Conservation (phyloP, 1,140 invertebrate species). For the Saccostrea echinata region DNA sequence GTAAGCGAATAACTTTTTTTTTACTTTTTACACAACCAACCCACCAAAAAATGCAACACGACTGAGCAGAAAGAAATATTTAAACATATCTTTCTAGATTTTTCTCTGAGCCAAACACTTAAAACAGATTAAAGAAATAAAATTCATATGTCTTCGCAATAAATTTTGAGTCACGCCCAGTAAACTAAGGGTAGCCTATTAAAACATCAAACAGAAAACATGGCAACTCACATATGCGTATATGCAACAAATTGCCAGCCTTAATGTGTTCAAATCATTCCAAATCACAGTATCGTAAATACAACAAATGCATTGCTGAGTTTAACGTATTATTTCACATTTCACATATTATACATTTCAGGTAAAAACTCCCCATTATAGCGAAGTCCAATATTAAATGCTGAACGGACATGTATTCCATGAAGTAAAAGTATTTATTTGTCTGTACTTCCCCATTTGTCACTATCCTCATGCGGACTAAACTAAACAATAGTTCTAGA, state of each 20-base stretch:
- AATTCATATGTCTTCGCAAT: background rate
- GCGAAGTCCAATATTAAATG: background rate
- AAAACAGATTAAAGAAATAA: background rate
- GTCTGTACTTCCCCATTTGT: no score
- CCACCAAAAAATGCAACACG: background rate
- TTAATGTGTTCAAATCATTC: background rate
- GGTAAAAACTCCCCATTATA: background rate
- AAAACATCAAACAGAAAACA: background rate
- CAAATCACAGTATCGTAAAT: background rate
- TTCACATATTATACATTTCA: background rate
- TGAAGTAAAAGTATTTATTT: no score
- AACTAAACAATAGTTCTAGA: no score
- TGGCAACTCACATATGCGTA: background rate
- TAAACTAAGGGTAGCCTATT: background rate
- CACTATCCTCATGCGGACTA: no score
- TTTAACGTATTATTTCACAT: background rate
- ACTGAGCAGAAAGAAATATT: background rate
- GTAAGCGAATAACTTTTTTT: background rate
- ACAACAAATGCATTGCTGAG: background rate
- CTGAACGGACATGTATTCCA: no score
- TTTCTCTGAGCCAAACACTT: constrained; percentile 1
- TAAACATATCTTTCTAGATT: background rate
- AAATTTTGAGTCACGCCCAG: background rate
- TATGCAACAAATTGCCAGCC: background rate
- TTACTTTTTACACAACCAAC: background rate